Base-by-base conservation (phyloP, 2,888 invertebrate genomes). In the Copidosoma aretas region DNA sequence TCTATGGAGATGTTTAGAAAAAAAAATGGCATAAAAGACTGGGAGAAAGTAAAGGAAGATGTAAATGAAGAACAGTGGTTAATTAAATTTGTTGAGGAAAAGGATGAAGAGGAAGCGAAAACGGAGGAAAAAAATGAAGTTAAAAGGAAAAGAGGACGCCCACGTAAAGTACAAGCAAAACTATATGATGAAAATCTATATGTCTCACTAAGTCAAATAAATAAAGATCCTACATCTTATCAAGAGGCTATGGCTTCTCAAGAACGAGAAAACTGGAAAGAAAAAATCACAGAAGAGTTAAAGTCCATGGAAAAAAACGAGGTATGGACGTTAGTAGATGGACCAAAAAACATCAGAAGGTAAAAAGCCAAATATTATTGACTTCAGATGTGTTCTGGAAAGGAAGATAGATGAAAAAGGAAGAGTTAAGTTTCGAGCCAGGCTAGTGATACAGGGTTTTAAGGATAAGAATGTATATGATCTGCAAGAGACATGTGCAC, bases 341-440 rank as follows among this genome's bases (percentile, higher is more conserved):
- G 60, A 39, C 39, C 24, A 24, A 68, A 63, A 60, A 70, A 22
- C 57, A 70, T 21, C 59, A 51, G 17, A 60, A 15, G 64, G 64
- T 12, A 63, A 58, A 49, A 54, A 56, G 49, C n/a, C 51, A 12
- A 65, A 68, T 10, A 39, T 70, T 10, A 52, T 70, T 1, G 70
- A 72, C n/a, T 71, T 65, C 17, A 68, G 56, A 49, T 73, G 71
- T 71, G 67, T 73, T 0, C 68, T 72, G 15, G 67, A 67, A 59
- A 65, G 46, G 21, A 72, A 72, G 68, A 21, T 56, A 2, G 58
- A 65, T 19, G 14, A 1, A 15, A 19, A 43, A 25, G 52, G 67
- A 15, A 43, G 60, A 0, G 22, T 21, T 10, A 69, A 54, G 57
- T 64, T 46, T 41, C 68, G 66, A 56, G 68, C 68, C 1, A 39